These are phyloP conservation scores for Thermophis baileyi DNA, from an alignment of 2,113 vertebrate species.

Conservation along the genomic window DNA sequence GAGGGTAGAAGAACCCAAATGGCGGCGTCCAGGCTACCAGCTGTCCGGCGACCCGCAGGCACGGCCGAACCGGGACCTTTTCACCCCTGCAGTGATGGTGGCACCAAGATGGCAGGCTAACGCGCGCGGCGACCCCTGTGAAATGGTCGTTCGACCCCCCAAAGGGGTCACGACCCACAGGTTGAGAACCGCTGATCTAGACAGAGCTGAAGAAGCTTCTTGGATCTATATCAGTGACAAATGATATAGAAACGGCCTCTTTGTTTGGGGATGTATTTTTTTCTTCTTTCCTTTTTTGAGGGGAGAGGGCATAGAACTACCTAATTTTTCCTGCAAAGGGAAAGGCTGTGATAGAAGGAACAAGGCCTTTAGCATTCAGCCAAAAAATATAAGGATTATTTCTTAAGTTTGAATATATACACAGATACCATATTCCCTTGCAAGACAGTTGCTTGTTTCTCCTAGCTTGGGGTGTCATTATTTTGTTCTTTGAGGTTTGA, in stretches of 20 bases:
- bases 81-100: no score
- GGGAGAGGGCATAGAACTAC: conserved; percentile 22
- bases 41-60: no score
- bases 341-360: conserved; percentile 48
- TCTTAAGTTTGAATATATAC: conserved; percentile 34
- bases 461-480: conserved; percentile 29
- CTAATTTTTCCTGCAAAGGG: conserved; percentile 41
- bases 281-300: background rate
- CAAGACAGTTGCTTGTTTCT: conserved; percentile 51
- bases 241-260: background rate
- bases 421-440: conserved; percentile 4
- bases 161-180: no score
- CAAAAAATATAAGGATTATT: conserved; percentile 53
- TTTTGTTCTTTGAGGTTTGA: background rate
- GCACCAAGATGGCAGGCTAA: no score
- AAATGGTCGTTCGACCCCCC: no score
- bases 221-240: no score
- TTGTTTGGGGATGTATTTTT: conserved; percentile 16
- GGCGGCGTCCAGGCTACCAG: no score
- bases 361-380: conserved; percentile 53
- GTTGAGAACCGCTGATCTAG: no score
- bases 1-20: no score
- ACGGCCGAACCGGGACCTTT: no score
- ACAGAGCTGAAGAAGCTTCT: no score
- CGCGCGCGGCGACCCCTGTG: no score